Conservation (phyloP, 2,888 invertebrate genomes). For the Pandemis cinnamomeana region DNA sequence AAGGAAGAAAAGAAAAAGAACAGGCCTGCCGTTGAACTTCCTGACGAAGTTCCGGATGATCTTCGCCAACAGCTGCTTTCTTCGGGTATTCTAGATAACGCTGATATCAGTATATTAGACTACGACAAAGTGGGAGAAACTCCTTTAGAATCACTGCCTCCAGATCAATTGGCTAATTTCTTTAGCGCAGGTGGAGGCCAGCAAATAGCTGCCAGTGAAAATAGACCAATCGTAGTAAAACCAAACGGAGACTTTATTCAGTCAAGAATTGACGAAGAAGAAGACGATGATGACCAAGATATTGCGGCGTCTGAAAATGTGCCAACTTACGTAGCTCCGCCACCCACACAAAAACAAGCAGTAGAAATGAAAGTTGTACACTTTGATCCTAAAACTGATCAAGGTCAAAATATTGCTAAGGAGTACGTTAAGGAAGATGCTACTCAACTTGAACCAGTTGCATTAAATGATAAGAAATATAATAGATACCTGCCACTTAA, state of each 20-base stretch:
- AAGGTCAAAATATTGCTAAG: constrained; percentile 88
- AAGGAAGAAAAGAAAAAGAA: constrained; percentile 85
- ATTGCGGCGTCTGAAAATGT: constrained; percentile 84
- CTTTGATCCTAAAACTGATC: constrained; percentile 90
- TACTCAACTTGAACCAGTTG: constrained; percentile 89
- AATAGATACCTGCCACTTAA: constrained; percentile 93
- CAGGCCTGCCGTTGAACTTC: constrained; percentile 85
- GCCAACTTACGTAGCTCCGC: constrained; percentile 66
- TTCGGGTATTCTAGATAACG: constrained; percentile 94
- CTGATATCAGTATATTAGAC: constrained; percentile 94
- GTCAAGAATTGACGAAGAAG: constrained; percentile 76
- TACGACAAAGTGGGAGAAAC: constrained; percentile 95
- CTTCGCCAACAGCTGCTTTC: constrained; percentile 91
- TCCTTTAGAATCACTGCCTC: constrained; percentile 91
- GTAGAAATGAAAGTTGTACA: constrained; percentile 94
- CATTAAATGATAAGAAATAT: constrained; percentile 89
- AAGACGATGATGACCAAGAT: constrained; percentile 81
- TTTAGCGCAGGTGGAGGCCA: constrained; percentile 92
- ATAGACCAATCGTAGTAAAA: constrained; percentile 87
- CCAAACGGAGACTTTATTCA: constrained; percentile 85
- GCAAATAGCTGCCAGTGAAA: constrained; percentile 89
- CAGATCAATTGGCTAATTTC: constrained; percentile 94
- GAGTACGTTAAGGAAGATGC: constrained; percentile 89
- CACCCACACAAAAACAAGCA: constrained; percentile 77
- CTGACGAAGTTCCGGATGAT: constrained; percentile 95